Conservation (phyloP, 1,140 invertebrate genomes). For the Uloborus diversus region DNA sequence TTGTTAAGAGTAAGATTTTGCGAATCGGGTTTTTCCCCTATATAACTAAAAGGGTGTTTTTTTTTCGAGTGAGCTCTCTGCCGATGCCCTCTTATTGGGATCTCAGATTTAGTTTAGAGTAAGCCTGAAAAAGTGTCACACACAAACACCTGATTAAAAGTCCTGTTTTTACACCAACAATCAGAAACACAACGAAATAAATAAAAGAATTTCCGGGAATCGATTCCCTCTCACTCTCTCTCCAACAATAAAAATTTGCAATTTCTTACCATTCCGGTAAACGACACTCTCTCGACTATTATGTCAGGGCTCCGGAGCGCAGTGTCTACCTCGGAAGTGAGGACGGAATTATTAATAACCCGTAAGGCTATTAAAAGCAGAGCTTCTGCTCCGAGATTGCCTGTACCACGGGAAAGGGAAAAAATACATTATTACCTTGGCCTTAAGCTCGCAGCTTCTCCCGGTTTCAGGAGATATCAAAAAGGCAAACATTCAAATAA, state of each 20-base stretch:
- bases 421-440: conserved; percentile 1
- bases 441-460: background rate
- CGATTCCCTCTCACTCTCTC: too few species aligned
- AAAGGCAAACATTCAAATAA: background rate
- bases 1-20: too few species aligned
- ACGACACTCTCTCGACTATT: conserved; percentile 21
- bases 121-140: too few species aligned
- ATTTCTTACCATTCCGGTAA: background rate
- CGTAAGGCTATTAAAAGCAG: conserved; percentile 27
- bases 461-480: background rate
- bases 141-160: too few species aligned
- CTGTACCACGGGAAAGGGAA: background rate
- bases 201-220: too few species aligned
- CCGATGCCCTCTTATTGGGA: too few species aligned
- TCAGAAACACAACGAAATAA: too few species aligned
- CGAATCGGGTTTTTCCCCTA: too few species aligned
- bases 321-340: background rate
- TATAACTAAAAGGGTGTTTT: too few species aligned
- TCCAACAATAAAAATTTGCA: conserved; percentile 6
- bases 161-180: too few species aligned
- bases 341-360: conserved; percentile 40
- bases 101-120: too few species aligned
- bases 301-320: conserved; percentile 17
- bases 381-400: background rate
- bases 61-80: too few species aligned